Evolutionary conservation across 2,113 vertebrate species (phyloP).

Genomic region (Anhinga rufa): DNA sequence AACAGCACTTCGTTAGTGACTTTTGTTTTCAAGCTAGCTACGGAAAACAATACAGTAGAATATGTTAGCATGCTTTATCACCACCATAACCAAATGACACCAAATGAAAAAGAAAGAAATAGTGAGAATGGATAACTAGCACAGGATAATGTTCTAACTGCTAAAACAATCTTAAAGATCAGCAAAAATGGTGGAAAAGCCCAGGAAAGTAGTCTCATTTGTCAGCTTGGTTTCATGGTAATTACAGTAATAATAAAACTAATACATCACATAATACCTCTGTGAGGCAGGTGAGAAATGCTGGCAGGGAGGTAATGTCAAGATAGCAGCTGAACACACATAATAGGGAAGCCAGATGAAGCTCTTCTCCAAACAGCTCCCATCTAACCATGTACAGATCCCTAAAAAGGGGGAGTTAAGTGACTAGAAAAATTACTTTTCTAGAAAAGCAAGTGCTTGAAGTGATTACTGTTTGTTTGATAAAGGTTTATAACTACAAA

Average conservation of each 20-base stretch:
- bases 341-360: background rate
- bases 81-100: background rate
- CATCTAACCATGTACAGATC: background rate
- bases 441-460: background rate
- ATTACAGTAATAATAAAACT: slow-evolving; percentile 40
- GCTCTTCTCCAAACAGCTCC: background rate
- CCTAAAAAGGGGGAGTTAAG: background rate
- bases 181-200: background rate
- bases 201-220: background rate
- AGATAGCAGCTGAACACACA: background rate
- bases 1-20: background rate
- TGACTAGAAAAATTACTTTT: background rate
- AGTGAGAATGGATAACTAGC: background rate
- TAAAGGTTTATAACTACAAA: background rate
- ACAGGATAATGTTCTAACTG: background rate
- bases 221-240: slow-evolving; percentile 15
- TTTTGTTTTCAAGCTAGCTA: background rate
- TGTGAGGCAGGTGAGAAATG: slow-evolving; percentile 26
- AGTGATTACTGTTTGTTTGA: background rate
- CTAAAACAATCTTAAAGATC: background rate
- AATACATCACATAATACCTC: slow-evolving; percentile 41
- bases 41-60: background rate
- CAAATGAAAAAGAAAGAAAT: background rate
- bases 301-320: slow-evolving; percentile 12
- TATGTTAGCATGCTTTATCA: background rate